Base-by-base conservation (phyloP, 2,113 vertebrate genomes). In the Dunckerocampus dactyliophorus region DNA sequence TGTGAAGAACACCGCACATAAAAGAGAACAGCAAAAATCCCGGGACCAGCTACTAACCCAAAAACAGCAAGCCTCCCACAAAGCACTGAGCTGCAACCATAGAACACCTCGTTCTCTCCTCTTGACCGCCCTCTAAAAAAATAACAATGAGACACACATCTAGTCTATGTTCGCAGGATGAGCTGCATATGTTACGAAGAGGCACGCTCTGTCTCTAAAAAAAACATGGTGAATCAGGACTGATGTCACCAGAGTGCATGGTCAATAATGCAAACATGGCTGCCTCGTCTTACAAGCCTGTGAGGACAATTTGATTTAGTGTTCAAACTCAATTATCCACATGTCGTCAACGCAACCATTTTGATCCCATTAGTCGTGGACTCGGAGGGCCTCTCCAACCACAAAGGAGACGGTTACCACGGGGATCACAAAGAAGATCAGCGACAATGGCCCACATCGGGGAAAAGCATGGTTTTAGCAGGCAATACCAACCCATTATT, bases 1-100 rank as follows among this genome's bases (percentile, higher is more conserved):
- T 72, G 62, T 47, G 63, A 85, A 80, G 70, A 83, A 80, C 71
- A 72, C 54, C 2, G 19, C 56, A 75, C 68, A 81, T 72, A 59
- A 84, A 81, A 84, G 76, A 82, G 76, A 82, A 74, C 52, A 69
- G 75, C 37, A 64, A 68, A 77, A 63, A 42, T 3, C 24, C 2
- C 24, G 24, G 24, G 24, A 28, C 24, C 2, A 28, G 24, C 24
- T 28, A 28, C 62, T 39, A 83, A 77, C 69, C 64, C 63, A 65
- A 80, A 82, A 80, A 78, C 63, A 77, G 68, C 68, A 79, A 59
- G 43, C 67, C 60, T 55, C 63, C 50, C n/a, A 16, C 13, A 6
- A 10, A 54, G 61, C 69, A 51, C 51, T 43, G 67, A 71, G 31
- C 15, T 37, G 47, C 54, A 81, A 65, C 62, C 61, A 68, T 24